Percentiles rank a stretch among this genome's conserved stretches.
Evolutionary conservation across 2,797 vertebrate genomes (phyloP).

Genomic region (Cossypha caffra): DNA sequence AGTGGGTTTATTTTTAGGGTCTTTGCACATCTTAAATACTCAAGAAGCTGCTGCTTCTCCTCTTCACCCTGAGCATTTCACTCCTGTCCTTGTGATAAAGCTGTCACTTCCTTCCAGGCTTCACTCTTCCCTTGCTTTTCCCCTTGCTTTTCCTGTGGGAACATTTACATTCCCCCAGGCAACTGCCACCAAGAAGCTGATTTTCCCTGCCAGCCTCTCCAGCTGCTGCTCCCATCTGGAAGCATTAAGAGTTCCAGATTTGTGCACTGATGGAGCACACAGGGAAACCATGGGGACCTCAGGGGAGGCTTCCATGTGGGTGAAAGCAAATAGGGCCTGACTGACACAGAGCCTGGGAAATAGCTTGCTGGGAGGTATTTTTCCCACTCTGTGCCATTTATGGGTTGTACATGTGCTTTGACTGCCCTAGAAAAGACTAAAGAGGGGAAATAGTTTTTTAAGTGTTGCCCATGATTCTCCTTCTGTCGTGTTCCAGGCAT

Average conservation of each 20-base stretch:
- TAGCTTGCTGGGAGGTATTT: neutral
- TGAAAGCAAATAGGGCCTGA: neutral
- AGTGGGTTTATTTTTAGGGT: neutral
- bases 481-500: neutral
- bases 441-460: neutral
- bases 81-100: neutral
- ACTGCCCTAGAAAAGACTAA: neutral
- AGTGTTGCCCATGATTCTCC: neutral
- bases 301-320: neutral
- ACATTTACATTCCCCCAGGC: neutral
- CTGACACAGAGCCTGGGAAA: slow-evolving; percentile 16
- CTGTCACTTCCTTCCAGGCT: neutral
- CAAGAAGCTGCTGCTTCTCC: neutral
- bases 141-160: neutral
- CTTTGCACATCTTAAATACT: neutral
- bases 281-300: neutral
- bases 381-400: neutral
- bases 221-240: slow-evolving; percentile 34
- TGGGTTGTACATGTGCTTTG: neutral
- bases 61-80: neutral
- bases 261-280: neutral
- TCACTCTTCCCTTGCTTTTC: neutral
- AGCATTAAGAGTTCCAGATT: neutral
- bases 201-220: slow-evolving; percentile 21
- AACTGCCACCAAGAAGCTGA: neutral